Evolutionary conservation across 2,113 vertebrate genomes (phyloP), one percentile per base, ranked within the genome.

Genomic region (Desmodus rotundus): DNA sequence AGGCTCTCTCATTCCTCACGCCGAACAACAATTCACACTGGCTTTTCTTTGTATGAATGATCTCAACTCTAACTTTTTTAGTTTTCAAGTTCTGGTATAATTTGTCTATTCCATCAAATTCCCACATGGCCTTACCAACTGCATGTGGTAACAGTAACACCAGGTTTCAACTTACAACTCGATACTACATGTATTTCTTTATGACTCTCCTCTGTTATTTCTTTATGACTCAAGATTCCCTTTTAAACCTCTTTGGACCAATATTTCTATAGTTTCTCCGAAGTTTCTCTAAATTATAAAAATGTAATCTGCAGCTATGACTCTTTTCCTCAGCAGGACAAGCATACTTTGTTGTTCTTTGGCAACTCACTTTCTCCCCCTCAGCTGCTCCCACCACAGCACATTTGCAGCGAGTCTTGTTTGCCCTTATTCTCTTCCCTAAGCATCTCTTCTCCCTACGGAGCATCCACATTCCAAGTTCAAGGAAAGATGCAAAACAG

Each of bases 161-260:
- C 38, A 92, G 85, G 89, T 87, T 88, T 87, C 81, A 87, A 92
- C 80, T 80, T 58, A 70, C 67, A 22, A 92, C 70, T 80, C 85
- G 81, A 77, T 95, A 50, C 81, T 73, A 54, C n/a, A 56, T 56
- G 67, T 56, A 61, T 91, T 91, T 93, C 80, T 91, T 92, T 58
- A 58, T 76, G 56, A 89, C 76, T 87, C 22, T 89, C 33, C 36
- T 86, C 16, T 63, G 38, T 72, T 43, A 43, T 43, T 4, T n/a
- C 87, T 92, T 86, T 58, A 76, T 87, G 78, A 84, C 63, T 96
- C 84, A 65, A 90, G 17, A 92, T 81, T 96, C 83, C 43, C 58
- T 87, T 91, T 93, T 58, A 86, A 89, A 89, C 74, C 47, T 91
- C 86, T 43, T 89, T 85, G 54, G 61, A 82, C 78, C 26, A 88